These are phyloP conservation scores for Dolichoris vasculosae DNA, from an alignment of 1,140 invertebrate genomes.

Conservation along the genomic window DNA sequence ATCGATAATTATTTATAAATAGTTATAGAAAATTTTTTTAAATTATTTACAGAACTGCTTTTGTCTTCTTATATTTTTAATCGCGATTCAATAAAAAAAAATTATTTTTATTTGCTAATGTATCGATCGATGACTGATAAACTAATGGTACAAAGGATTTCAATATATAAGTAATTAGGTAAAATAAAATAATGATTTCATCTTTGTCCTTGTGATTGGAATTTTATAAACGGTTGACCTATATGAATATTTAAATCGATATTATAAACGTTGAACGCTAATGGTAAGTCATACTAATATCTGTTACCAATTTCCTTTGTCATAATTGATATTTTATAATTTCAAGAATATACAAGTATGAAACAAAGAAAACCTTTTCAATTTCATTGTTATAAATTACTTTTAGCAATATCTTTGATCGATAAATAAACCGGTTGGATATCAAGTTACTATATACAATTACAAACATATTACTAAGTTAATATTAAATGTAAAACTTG, in stretches of 20 bases:
- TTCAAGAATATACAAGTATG: not conserved
- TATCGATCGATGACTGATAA: not conserved
- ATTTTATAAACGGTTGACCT: not conserved
- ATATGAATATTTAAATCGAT: constrained; percentile 7
- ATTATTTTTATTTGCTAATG: not conserved
- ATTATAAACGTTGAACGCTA: not conserved
- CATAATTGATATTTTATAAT: not conserved
- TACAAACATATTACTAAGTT: not conserved
- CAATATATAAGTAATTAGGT: not conserved
- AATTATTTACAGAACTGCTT: not conserved
- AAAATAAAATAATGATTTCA: constrained; percentile 8
- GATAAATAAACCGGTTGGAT: not conserved
- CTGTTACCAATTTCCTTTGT: not conserved
- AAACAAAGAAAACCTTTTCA: not conserved
- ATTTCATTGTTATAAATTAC: not conserved
- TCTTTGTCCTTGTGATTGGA: not conserved
- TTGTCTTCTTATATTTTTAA: not conserved
- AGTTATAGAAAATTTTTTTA: too few species aligned
- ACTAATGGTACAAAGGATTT: not conserved
- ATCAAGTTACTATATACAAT: not conserved
- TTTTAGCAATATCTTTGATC: not conserved
- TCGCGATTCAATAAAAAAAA: too few species aligned
- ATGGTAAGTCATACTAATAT: constrained; percentile 2
- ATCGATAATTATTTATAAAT: too few species aligned
- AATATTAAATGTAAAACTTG: not conserved